phyloP scores from a whole-genome alignment of 2,797 vertebrate species.

The Cyprinella venusta region DNA sequence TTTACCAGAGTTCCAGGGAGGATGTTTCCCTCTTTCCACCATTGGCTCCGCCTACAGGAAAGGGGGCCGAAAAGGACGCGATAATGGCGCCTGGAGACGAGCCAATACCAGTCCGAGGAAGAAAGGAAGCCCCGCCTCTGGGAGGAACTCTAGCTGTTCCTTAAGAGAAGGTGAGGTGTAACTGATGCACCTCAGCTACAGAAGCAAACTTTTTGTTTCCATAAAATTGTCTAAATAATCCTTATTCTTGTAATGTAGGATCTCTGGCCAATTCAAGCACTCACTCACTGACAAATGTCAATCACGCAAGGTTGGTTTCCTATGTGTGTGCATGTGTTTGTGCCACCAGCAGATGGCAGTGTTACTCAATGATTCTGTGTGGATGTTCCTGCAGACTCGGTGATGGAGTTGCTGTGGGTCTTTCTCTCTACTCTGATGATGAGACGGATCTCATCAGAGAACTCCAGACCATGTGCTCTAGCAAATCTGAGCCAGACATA shows the following conservation, averaged over 20 bases:
- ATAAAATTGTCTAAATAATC: not conserved
- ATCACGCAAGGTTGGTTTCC: constrained; percentile 70
- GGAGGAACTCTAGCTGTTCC: constrained; percentile 77
- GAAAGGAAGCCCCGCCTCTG: constrained; percentile 77
- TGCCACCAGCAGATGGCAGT: constrained; percentile 60
- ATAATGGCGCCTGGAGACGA: constrained; percentile 84
- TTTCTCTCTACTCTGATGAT: constrained; percentile 87
- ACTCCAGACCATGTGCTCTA: constrained; percentile 93
- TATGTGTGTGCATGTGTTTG: not conserved
- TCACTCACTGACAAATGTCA: constrained; percentile 65
- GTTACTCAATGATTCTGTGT: constrained; percentile 29
- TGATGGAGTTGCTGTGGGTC: constrained; percentile 66
- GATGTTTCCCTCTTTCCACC: constrained; percentile 83
- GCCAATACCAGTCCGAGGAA: constrained; percentile 91
- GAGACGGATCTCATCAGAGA: constrained; percentile 90
- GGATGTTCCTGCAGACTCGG: constrained; percentile 32
- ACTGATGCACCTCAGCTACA: not conserved
- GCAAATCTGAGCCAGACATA: constrained; percentile 95
- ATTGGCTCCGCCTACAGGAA: constrained; percentile 77
- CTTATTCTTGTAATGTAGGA: constrained; percentile 60
- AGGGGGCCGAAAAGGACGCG: constrained; percentile 80
- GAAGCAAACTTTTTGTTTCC: not conserved
- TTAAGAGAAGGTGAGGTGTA: constrained; percentile 73
- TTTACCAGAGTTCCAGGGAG: constrained; percentile 85
- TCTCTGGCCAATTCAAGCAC: constrained; percentile 71